Evolutionary conservation across 2,888 invertebrate species (phyloP).

Genomic region (Pseudococcus viburni): DNA sequence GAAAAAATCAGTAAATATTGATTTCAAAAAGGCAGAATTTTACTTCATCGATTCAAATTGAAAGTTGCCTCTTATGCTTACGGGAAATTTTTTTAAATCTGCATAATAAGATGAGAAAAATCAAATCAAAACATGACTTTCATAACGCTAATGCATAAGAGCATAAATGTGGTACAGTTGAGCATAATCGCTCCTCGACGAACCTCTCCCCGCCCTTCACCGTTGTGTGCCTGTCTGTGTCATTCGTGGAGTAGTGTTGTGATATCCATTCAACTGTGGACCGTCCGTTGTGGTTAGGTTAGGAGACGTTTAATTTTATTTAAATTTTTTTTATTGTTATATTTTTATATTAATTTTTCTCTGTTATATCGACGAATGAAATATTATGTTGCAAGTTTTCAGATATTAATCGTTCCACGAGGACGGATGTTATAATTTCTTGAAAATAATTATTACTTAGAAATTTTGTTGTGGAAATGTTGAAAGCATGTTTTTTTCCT

Average conservation of each 20-base stretch:
- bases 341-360: constrained; percentile 14
- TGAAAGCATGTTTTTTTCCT: constrained; percentile 43
- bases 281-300: neutral
- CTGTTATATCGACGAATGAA: neutral
- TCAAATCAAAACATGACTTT: too few species aligned
- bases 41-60: too few species aligned
- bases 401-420: neutral
- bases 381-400: neutral
- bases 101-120: too few species aligned
- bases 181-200: neutral
- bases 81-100: too few species aligned
- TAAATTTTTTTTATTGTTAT: neutral
- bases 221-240: neutral
- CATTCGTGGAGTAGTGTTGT: neutral
- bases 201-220: neutral
- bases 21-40: too few species aligned
- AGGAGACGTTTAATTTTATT: neutral
- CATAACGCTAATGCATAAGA: too few species aligned
- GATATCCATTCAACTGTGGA: neutral
- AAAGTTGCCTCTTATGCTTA: too few species aligned
- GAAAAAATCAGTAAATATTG: too few species aligned
- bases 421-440: neutral
- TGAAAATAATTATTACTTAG: neutral
- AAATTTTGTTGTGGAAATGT: constrained; percentile 38
- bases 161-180: too few species aligned